Base-by-base conservation (phyloP, 2,797 vertebrate species). In the Neosalanx taihuensis region DNA sequence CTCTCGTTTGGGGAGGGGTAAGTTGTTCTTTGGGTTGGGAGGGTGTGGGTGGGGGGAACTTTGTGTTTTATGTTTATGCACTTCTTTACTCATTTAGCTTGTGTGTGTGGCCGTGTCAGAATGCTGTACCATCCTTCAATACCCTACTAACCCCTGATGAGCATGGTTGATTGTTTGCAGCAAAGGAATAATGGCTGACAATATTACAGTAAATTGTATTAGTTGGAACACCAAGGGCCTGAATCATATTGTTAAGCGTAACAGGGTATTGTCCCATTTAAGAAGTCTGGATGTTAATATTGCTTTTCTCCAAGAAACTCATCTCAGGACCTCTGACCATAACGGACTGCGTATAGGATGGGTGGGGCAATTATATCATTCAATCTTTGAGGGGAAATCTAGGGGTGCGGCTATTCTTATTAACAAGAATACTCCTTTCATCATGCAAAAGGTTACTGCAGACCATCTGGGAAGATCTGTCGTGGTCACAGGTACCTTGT, bases 201-300 rank as follows among this genome's bases (percentile, higher is more conserved):
- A 33, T 33, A 33, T 33, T 33, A 33, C 33, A 33, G 33, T 33
- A 33, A 64, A 35, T 20, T 63, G 30, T 35, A 31, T 33, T 6
- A 61, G 57, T 33, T 70, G 35, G n/a, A 72, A 67, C 23, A 65
- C 66, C 18, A 72, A 58, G n/a, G 53, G 71, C 20, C 66, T 66
- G 5, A 51, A 72, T 5, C 64, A 72, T 26, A 31, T 33, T 29
- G 57, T 72, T 15, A 72, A 72, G 33, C 51, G 53, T 12, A 58
- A 20, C 10, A 72, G 64, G 33, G 56, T 72, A 13, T 64, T 72
- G 35, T 57, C 56, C 18, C 71, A 66, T 59, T 20, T 60, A 31
- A 61, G 62, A 61, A 33, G 46, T 31, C 30, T 59, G 31, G 23
- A 26, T 4, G 31, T 49, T 53, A 53, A 72, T 37, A 41, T 72